These are phyloP conservation scores for Trichoplusia ni DNA, from an alignment of 1,140 invertebrate genomes.

Conservation along the genomic window DNA sequence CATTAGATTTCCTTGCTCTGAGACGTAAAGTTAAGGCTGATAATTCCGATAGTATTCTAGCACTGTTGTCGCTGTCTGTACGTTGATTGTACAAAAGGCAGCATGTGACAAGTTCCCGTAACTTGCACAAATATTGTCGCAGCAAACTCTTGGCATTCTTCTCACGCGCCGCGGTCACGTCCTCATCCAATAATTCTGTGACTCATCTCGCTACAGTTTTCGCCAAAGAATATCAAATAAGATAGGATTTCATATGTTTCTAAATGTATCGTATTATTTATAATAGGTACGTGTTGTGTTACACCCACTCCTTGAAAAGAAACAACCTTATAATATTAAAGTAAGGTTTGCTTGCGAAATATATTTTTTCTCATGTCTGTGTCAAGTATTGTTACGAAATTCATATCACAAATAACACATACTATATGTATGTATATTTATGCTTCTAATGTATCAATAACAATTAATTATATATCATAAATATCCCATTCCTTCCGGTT, in stretches of 20 bases:
- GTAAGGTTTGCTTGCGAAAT: no score
- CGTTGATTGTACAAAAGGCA: slow-evolving; percentile 10
- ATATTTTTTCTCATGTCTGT: no score
- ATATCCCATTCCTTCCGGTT: no score
- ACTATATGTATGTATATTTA: no score
- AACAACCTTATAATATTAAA: no score
- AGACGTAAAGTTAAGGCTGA: no score
- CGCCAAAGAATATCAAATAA: slow-evolving; percentile 74
- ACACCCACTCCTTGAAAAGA: no score
- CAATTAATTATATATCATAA: no score
- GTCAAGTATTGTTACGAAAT: no score
- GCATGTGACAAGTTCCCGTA: slow-evolving; percentile 16
- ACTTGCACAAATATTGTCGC: slow-evolving; percentile 48
- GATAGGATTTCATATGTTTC: slow-evolving; percentile 5
- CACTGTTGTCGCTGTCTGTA: neutral
- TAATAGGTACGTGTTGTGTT: neutral
- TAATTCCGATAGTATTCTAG: neutral
- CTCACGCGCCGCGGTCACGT: slow-evolving; percentile 69
- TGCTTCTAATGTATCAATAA: no score
- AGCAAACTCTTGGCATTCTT: slow-evolving; percentile 50
- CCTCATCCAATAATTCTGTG: slow-evolving; percentile 71
- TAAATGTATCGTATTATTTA: neutral
- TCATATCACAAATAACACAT: no score
- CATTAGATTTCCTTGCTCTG: no score
- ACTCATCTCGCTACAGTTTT: slow-evolving; percentile 73